Evolutionary conservation across 1,140 invertebrate genomes (phyloP).

Genomic region (Diploscapter pachys): DNA sequence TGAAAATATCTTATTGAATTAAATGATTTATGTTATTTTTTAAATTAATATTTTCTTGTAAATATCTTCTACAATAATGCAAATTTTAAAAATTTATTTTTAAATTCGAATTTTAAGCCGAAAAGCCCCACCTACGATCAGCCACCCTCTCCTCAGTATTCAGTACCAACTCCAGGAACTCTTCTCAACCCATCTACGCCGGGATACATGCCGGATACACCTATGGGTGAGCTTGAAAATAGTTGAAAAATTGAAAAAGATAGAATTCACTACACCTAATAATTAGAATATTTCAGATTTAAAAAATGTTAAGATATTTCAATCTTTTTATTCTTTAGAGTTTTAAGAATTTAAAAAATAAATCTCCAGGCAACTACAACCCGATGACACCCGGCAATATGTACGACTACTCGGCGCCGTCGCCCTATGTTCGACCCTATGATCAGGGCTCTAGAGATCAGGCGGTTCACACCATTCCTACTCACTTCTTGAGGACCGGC

Average conservation of each 20-base stretch:
- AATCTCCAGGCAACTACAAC: constrained; percentile 8
- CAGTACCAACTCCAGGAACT: constrained; percentile 41
- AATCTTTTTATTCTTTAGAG: constrained; percentile 66
- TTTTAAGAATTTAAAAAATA: constrained; percentile 46
- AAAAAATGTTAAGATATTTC: constrained; percentile 70
- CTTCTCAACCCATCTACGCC: constrained; percentile 70
- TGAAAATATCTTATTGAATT: no score
- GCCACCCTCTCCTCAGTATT: constrained; percentile 24
- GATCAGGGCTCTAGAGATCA: constrained; percentile 11
- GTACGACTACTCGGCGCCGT: constrained; percentile 63
- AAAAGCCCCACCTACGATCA: not conserved
- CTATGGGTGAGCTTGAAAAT: constrained; percentile 43
- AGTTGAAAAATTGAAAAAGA: constrained; percentile 13
- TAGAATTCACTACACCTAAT: constrained; percentile 2
- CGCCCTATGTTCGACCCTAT: constrained; percentile 63
- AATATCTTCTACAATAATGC: not conserved
- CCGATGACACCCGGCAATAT: constrained; percentile 26
- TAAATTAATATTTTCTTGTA: not conserved
- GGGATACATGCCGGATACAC: constrained; percentile 45
- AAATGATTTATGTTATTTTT: no score
- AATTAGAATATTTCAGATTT: constrained; percentile 41
- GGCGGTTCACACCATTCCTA: constrained; percentile 59
- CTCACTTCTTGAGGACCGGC: constrained; percentile 48
- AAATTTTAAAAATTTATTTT: not conserved
- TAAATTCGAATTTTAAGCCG: constrained; percentile 6